Conservation (phyloP, 2,888 invertebrate species). For the Pollenia labialis region DNA sequence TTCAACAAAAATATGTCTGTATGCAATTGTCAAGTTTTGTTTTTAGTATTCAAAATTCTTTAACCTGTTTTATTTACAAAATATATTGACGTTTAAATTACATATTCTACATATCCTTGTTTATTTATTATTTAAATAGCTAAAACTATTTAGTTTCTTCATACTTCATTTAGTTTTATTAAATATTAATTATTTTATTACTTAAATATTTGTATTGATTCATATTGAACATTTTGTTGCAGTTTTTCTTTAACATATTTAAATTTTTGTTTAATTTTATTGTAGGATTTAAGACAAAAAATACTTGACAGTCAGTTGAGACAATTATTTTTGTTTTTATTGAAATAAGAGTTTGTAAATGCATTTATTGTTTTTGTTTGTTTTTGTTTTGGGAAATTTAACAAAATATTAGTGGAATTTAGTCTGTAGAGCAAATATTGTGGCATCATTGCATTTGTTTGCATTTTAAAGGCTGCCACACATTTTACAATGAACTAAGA, state of each 20-base stretch:
- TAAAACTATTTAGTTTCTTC: constrained; percentile 28
- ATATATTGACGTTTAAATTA: constrained; percentile 44
- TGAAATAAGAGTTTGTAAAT: constrained; percentile 53
- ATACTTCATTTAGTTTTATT: constrained; percentile 26
- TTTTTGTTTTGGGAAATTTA: constrained; percentile 7
- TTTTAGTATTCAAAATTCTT: constrained; percentile 34
- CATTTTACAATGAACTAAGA: background rate
- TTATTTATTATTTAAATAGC: background rate
- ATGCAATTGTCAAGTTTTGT: constrained; percentile 21
- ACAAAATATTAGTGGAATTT: constrained; percentile 18
- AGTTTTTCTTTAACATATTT: constrained; percentile 73
- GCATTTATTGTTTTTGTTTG: constrained; percentile 25
- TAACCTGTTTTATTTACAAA: constrained; percentile 57
- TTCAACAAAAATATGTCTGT: constrained; percentile 16
- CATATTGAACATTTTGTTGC: constrained; percentile 73
- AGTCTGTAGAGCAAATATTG: background rate
- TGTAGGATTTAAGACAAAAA: constrained; percentile 44
- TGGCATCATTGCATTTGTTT: background rate
- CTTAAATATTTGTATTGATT: constrained; percentile 65
- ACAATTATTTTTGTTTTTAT: constrained; percentile 11
- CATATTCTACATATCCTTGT: constrained; percentile 12
- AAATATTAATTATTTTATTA: constrained; percentile 53
- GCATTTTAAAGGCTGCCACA: background rate
- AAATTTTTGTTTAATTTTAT: constrained; percentile 63
- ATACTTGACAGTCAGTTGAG: constrained; percentile 50